These are phyloP conservation scores for Yponomeuta evonymella DNA, from an alignment of 2,888 invertebrate genomes.

Conservation along the genomic window DNA sequence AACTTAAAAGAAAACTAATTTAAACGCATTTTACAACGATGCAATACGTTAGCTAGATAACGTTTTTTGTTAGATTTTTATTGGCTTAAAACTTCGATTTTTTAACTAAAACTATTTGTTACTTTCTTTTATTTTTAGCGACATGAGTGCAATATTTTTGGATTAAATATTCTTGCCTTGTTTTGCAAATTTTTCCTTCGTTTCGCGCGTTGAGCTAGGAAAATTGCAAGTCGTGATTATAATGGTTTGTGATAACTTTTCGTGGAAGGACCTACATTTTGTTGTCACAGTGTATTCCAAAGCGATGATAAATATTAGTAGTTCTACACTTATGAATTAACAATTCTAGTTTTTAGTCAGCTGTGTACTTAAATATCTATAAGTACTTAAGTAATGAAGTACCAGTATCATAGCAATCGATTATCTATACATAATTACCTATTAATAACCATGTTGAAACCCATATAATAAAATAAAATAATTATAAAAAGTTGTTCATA, in stretches of 20 bases:
- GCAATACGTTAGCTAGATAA: no score
- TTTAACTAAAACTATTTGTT: background rate
- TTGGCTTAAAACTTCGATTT: no score
- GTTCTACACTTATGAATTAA: background rate
- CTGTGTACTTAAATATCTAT: background rate
- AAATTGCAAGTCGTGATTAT: no score
- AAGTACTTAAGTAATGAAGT: background rate
- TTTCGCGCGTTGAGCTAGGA: no score
- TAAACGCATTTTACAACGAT: no score
- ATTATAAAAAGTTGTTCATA: background rate
- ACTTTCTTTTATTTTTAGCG: background rate
- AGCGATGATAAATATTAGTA: background rate
- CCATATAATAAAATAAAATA: background rate
- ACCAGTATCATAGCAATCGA: background rate
- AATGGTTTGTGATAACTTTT: no score
- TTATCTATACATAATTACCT: constrained; percentile 4
- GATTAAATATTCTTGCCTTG: no score
- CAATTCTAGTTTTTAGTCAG: background rate
- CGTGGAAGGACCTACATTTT: background rate
- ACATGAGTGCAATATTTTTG: background rate
- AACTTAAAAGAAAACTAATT: no score
- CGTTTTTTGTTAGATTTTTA: no score
- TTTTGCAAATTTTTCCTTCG: no score
- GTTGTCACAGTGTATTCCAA: background rate
- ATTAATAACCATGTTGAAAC: background rate